Base-by-base conservation (phyloP, 2,888 invertebrate species). In the Anthoptus insignis region DNA sequence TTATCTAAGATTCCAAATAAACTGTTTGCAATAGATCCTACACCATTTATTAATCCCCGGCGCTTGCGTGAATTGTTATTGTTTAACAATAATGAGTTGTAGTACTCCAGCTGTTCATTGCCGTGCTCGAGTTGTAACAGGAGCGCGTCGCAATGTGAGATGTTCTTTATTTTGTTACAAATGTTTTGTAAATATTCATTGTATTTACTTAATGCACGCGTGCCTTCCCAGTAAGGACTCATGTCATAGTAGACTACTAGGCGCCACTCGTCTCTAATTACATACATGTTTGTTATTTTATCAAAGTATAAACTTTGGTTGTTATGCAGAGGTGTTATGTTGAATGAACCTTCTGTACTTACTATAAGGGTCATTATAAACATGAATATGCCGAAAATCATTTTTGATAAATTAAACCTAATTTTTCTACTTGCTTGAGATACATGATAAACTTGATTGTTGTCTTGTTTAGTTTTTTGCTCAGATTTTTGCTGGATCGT, bases 11-110 rank as follows among this genome's bases (percentile, higher is more conserved):
- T 66, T 2, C 72, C 68, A 54, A 68, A 69, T 45, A 70, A 47
- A 6, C 32, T 27, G 21, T 68, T 59, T 0, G 71, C 71, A 0
- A 73, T 7, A 53, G 66, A 59, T 0, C 71, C 71, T 2, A 69
- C 64, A 3, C 64, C 72, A 37, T 70, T 68, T 47, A 72, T 68
- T 49, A 72, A 57, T 5, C 69, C 72, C n/a, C 72, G 65, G 11
- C 59, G 34, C 9, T 37, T 13, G 21, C 68, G 47, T 6, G 13
- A 8, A 21, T 24, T 59, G n/a, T n/a, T n/a, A 27, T 21, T 58
- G 60, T 42, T 13, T 53, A 39, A 50, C 32, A 68, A 32, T 49
- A 71, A 58, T 19, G 71, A 29, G 37, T 65, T 32, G 39, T 72
- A 66, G 27, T 42, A 42, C 19, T 42, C 19, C 6, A 19, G 19